phyloP scores from a whole-genome alignment of 2,888 invertebrate genomes.

The Apotomis turbidana region DNA sequence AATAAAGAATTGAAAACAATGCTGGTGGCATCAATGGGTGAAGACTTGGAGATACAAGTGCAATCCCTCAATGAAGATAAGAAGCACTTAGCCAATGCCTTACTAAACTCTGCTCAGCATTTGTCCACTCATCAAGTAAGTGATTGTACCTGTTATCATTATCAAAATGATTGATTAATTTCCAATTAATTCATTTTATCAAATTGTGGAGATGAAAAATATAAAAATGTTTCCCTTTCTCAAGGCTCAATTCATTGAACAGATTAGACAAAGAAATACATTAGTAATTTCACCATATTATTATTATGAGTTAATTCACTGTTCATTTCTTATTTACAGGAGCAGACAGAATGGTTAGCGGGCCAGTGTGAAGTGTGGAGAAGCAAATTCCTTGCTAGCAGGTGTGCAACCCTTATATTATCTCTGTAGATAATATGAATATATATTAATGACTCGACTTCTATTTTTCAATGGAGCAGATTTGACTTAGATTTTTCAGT shows the following conservation, averaged over 20 bases:
- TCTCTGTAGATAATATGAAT: too few species aligned
- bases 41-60: slow-evolving; percentile 95
- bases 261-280: too few species aligned
- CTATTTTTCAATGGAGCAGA: too few species aligned
- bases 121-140: slow-evolving; percentile 90
- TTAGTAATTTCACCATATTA: too few species aligned
- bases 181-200: too few species aligned
- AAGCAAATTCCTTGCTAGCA: slow-evolving; percentile 97
- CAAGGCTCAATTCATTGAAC: too few species aligned
- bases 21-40: slow-evolving; percentile 97
- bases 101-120: slow-evolving; percentile 93
- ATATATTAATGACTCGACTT: too few species aligned
- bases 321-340: slow-evolving; percentile 66
- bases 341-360: slow-evolving; percentile 96
- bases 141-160: neutral
- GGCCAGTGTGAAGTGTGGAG: slow-evolving; percentile 98
- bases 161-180: too few species aligned
- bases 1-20: slow-evolving; percentile 96
- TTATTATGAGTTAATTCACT: too few species aligned
- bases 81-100: slow-evolving; percentile 92
- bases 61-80: slow-evolving; percentile 97
- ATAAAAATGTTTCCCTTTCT: too few species aligned
- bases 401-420: slow-evolving; percentile 73
- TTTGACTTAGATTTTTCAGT: too few species aligned
- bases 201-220: too few species aligned